Base-by-base conservation (phyloP, 1,140 invertebrate species). In the Venustaconcha ellipsiformis region DNA sequence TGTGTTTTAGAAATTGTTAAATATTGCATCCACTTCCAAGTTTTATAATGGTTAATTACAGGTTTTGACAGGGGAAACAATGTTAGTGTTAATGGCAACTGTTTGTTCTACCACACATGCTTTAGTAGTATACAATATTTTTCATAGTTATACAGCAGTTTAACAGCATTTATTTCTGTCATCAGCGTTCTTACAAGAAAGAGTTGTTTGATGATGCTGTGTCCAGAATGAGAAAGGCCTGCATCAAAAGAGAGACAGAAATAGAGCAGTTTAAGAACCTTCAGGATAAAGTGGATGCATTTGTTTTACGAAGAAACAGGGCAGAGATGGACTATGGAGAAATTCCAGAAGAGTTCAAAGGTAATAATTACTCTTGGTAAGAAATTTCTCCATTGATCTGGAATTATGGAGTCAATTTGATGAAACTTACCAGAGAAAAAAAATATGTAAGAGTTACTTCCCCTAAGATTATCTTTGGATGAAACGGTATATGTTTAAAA, bases 271-370 rank as follows among this genome's bases (percentile, higher is more conserved):
- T 99, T 84, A 92, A 93, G 83, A 91, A 92, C 37, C 92, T 99
- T 18, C 94, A 95, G 8, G 92, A 94, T 68, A 94, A 94, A 87
- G 96, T 97, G 8, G 93, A 95, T 80, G 92, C 94, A 79, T 94
- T 97, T 77, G 91, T 93, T 84, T 92, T 95, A 74, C 93, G 94
- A 76, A 98, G 98, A 73, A 67, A 82, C 18, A 76, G 84, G 58
- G 78, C 81, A n/a, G 89, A 90, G 72, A 78, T 97, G 78, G 97
- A 99, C 89, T 97, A 94, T 86, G 96, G 95, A 55, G 97, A 99
- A 89, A 96, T 97, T 62, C 98, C 98, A 1, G 97, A 99, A 81
- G 97, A 99, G 90, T 99, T 98, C 89, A 94, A 94, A 91, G 93
- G 93, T 93, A 82, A 82, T 37, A 37, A 37, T 37, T 37, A 37